Conservation (phyloP, 30 jellyfish, hydroid and myxozoan species). For the Aurelia coerulea region DNA sequence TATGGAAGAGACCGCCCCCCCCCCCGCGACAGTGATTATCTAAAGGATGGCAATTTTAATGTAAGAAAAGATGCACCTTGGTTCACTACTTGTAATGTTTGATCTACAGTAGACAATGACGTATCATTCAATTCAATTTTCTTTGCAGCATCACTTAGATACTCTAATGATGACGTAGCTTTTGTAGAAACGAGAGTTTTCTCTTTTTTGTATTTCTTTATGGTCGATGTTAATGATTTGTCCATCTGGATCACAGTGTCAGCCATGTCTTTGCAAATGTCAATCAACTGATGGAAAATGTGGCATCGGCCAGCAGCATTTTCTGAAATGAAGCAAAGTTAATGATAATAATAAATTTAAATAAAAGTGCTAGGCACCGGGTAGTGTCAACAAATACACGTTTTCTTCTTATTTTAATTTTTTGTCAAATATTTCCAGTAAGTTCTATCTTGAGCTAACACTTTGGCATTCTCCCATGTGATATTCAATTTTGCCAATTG, state of each 20-base stretch:
- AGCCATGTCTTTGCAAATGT: conserved; percentile 98
- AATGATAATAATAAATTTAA: no score
- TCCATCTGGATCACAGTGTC: conserved; percentile 82
- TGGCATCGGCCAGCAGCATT: conserved; percentile 95
- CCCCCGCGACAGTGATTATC: no score
- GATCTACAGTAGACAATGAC: conserved; percentile 56
- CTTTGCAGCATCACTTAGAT: conserved; percentile 61
- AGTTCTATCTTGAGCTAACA: no score
- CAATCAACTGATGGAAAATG: conserved; percentile 89
- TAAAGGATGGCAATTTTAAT: no score
- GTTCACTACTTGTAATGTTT: conserved; percentile 75
- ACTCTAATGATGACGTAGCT: conserved; percentile 68
- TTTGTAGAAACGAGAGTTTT: conserved; percentile 64
- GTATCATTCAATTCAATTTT: conserved; percentile 61
- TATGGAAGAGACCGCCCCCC: no score
- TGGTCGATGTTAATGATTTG: conserved; percentile 73
- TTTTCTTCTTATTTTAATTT: no score
- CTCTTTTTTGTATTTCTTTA: conserved; percentile 80
- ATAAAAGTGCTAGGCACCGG: no score
- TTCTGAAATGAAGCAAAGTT: conserved; percentile 41
- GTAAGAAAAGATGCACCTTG: conserved; percentile 45
- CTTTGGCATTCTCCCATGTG: no score
- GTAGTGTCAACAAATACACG: no score
- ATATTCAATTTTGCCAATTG: no score
- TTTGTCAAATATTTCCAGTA: no score